Base-by-base conservation (phyloP, 2,797 vertebrate genomes). In the Syngnathus rostellatus region DNA sequence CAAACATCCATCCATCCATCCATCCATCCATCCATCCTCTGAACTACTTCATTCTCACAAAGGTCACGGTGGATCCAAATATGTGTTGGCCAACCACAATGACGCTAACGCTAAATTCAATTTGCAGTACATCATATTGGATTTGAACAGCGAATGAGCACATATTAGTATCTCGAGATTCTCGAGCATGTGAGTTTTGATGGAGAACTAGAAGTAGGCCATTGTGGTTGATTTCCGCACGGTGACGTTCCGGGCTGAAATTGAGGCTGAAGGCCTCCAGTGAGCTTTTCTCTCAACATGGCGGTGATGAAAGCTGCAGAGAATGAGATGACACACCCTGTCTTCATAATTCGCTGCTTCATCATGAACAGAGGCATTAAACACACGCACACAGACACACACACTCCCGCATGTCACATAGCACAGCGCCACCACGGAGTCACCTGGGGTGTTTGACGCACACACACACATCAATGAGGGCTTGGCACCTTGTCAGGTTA, bases 301-400 rank as follows among this genome's bases (percentile, higher is more conserved):
- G 81, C 83, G 71, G 77, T 86, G 88, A 89, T 89, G 83, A 89
- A 86, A 89, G 85, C 77, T 85, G 77, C 83, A 80, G 82, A 83
- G 83, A 88, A 89, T 85, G 79, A 88, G 89, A 88, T 90, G 88
- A 88, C 85, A 89, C 87, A 84, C 86, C 83, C 80, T 88, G 87
- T 89, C 86, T 87, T 78, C 80, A 83, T 84, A 88, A 89, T 89
- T 88, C 74, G 69, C 77, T 80, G 83, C 86, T 86, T 88, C 85
- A 81, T 84, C 78, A 75, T 86, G 81, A 88, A 89, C 83, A 85
- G 83, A 89, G 83, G 86, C 84, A 83, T 84, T 85, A 86, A 73
- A 68, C 66, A 11, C 57, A 67, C 76, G 73, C 82, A 78, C 46
- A 59, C 81, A 80, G 81, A 87, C 86, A 83, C 63, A 23, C 23